Conservation (phyloP, 2,797 vertebrate genomes). For the Cirrhinus mrigala region DNA sequence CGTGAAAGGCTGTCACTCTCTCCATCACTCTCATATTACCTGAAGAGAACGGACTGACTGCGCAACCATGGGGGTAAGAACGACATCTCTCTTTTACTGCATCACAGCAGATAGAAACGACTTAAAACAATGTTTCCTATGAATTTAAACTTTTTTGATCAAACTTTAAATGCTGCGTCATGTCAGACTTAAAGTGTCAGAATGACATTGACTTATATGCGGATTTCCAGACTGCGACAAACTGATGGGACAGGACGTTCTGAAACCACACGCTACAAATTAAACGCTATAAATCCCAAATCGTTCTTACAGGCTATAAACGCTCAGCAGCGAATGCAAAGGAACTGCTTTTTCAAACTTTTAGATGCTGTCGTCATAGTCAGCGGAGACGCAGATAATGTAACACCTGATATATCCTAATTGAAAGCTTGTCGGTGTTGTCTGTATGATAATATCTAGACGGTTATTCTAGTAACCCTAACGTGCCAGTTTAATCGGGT, state of each 20-base stretch:
- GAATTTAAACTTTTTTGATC: neutral
- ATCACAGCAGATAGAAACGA: conserved; percentile 17
- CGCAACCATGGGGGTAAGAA: conserved; percentile 86
- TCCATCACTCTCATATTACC: conserved; percentile 71
- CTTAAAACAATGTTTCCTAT: neutral
- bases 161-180: conserved; percentile 46
- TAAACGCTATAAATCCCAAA: neutral
- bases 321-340: too few species aligned
- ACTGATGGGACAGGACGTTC: conserved; percentile 58
- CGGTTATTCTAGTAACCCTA: conserved; percentile 75
- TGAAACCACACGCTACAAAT: neutral
- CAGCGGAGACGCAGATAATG: neutral
- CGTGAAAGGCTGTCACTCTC: conserved; percentile 56
- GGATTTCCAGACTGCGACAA: conserved; percentile 77
- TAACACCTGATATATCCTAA: neutral
- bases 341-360: neutral
- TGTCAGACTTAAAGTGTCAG: conserved; percentile 52
- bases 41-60: conserved; percentile 78
- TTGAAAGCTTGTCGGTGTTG: neutral
- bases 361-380: neutral
- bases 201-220: conserved; percentile 80
- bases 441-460: conserved; percentile 17
- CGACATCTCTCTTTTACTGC: conserved; percentile 63
- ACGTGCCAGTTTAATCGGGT: conserved; percentile 73
- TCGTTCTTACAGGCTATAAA: neutral